phyloP scores from a whole-genome alignment of 2,888 invertebrate genomes.

The Andrena flavipes region DNA sequence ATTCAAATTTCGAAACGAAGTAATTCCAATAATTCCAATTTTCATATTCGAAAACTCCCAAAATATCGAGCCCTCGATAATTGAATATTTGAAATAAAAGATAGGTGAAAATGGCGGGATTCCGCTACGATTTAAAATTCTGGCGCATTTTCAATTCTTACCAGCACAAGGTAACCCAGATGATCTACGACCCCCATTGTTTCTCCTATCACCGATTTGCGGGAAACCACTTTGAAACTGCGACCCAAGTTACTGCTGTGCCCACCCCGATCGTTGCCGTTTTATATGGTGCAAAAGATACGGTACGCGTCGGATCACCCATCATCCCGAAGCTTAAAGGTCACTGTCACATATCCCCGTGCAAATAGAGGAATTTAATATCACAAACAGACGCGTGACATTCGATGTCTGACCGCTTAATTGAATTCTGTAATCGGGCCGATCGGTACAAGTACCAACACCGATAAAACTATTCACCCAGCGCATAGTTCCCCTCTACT shows the following conservation, averaged over 20 bases:
- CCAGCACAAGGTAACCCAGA: slow-evolving; percentile 15
- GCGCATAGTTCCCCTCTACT: background rate
- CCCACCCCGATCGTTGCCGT: background rate
- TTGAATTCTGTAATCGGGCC: slow-evolving; percentile 73
- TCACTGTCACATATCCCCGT: slow-evolving; percentile 59
- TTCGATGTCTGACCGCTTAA: slow-evolving; percentile 59
- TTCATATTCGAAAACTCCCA: too few relatives aligned
- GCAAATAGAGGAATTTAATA: slow-evolving; percentile 71
- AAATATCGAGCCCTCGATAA: too few relatives aligned
- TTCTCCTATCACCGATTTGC: background rate
- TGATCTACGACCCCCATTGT: background rate
- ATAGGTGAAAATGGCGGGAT: too few relatives aligned
- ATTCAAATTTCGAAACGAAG: too few relatives aligned
- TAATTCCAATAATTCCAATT: too few relatives aligned
- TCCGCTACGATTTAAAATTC: too few relatives aligned
- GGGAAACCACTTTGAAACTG: background rate
- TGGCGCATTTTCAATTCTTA: slow-evolving; percentile 7
- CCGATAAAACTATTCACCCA: slow-evolving; percentile 23
- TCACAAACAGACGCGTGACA: slow-evolving; percentile 36
- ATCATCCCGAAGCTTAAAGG: slow-evolving; percentile 32
- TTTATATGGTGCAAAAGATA: slow-evolving; percentile 48
- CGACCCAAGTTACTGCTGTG: background rate
- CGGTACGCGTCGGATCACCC: slow-evolving; percentile 45
- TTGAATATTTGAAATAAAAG: too few relatives aligned
- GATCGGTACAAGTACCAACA: slow-evolving; percentile 48